phyloP scores from a whole-genome alignment of 2,888 invertebrate genomes.

The Chalcosyrphus nemorum region DNA sequence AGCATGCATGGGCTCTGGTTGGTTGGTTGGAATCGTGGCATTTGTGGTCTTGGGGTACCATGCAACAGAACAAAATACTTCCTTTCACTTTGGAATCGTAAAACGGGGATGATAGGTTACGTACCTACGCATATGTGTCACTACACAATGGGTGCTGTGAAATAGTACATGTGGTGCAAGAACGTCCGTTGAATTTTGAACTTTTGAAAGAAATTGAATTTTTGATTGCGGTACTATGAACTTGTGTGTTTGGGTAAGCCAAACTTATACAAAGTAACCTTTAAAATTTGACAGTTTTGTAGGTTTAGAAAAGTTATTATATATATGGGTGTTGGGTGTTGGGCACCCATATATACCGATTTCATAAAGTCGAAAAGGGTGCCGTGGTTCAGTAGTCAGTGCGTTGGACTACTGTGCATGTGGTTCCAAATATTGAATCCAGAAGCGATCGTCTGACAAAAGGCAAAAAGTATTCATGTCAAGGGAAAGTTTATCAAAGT shows the following conservation, averaged over 20 bases:
- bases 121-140: not conserved
- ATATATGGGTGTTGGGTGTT: no score
- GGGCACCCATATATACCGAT: no score
- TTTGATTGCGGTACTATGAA: not conserved
- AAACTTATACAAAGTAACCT: not conserved
- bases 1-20: not conserved
- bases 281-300: not conserved
- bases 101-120: not conserved
- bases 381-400: no score
- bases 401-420: no score
- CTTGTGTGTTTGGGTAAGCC: not conserved
- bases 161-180: not conserved
- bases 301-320: not conserved
- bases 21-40: not conserved
- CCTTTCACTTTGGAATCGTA: not conserved
- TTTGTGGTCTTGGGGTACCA: conserved; percentile 8
- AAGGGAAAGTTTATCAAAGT: no score
- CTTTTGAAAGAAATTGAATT: not conserved
- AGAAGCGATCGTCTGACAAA: no score
- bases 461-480: no score
- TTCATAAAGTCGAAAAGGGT: no score
- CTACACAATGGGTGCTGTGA: not conserved
- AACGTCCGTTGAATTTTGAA: not conserved
- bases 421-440: no score
- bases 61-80: not conserved